Percentiles rank a stretch among this genome's conserved stretches.
Conservation (phyloP, 1,140 invertebrate species). For the Drosophila pandora region DNA sequence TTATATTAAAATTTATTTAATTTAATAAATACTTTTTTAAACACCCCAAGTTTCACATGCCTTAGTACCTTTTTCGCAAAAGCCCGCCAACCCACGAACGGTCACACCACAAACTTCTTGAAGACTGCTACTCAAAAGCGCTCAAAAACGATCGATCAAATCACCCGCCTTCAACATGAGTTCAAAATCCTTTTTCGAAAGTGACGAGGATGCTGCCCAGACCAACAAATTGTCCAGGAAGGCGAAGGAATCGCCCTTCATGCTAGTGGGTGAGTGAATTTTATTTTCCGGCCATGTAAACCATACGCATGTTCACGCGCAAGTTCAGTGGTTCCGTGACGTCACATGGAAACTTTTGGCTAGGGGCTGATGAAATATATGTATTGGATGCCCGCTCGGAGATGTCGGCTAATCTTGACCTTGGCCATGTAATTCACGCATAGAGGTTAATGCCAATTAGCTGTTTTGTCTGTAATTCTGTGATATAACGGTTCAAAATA, state of each 20-base stretch:
- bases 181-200: slow-evolving; percentile 75
- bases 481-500: slow-evolving; percentile 55
- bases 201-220: slow-evolving; percentile 84
- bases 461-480: background rate
- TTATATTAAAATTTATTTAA: too few relatives aligned
- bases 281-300: background rate
- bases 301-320: slow-evolving; percentile 1
- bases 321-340: slow-evolving; percentile 25
- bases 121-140: background rate
- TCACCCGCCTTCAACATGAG: slow-evolving; percentile 62
- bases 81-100: too few relatives aligned
- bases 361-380: slow-evolving; percentile 6
- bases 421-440: slow-evolving; percentile 46
- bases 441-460: slow-evolving; percentile 11
- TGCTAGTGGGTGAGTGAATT: slow-evolving; percentile 86
- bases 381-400: slow-evolving; percentile 21
- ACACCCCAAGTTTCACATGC: too few relatives aligned
- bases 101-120: background rate
- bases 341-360: slow-evolving; percentile 55
- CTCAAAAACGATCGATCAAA: background rate
- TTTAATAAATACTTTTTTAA: too few relatives aligned
- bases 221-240: slow-evolving; percentile 86
- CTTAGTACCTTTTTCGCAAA: too few relatives aligned
- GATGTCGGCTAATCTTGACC: slow-evolving; percentile 38
- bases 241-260: slow-evolving; percentile 88